phyloP scores from a whole-genome alignment of 2,888 invertebrate species.

The Drosophila anomelani region DNA sequence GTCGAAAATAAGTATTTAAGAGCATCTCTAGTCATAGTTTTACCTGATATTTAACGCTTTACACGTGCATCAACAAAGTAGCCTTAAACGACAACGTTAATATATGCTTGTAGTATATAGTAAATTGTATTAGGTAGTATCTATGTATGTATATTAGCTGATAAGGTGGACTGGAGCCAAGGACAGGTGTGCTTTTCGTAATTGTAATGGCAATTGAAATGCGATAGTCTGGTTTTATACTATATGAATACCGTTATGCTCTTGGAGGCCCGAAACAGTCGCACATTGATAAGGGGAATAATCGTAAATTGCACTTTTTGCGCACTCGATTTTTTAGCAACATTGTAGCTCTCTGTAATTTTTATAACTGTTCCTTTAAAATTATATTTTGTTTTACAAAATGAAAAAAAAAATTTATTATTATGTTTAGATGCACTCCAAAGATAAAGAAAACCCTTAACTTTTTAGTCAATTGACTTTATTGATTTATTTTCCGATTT shows the following conservation, averaged over 20 bases:
- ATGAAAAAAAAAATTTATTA: too few species aligned
- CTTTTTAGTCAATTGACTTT: background rate
- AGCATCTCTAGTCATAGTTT: constrained; percentile 15
- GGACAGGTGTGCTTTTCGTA: constrained; percentile 24
- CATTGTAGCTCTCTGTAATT: constrained; percentile 22
- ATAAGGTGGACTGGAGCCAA: constrained; percentile 8
- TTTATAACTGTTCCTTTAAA: too few species aligned
- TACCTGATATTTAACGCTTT: constrained; percentile 59
- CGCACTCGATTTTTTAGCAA: constrained; percentile 26
- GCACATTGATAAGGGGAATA: constrained; percentile 31
- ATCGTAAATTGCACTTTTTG: constrained; percentile 35
- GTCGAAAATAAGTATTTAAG: background rate
- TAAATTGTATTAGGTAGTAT: constrained; percentile 2
- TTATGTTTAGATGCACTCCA: background rate
- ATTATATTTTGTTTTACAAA: background rate
- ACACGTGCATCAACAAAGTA: constrained; percentile 71
- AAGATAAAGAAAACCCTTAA: background rate
- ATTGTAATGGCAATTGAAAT: constrained; percentile 24
- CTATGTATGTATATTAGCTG: background rate
- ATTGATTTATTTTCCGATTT: background rate
- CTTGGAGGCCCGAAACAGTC: constrained; percentile 18
- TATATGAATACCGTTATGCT: constrained; percentile 24
- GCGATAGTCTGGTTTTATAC: constrained; percentile 10
- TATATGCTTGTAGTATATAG: constrained; percentile 1
- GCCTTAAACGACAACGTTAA: constrained; percentile 22